These are phyloP conservation scores for Ceuthmochares aereus DNA, from an alignment of 2,113 vertebrate species.

Conservation along the genomic window DNA sequence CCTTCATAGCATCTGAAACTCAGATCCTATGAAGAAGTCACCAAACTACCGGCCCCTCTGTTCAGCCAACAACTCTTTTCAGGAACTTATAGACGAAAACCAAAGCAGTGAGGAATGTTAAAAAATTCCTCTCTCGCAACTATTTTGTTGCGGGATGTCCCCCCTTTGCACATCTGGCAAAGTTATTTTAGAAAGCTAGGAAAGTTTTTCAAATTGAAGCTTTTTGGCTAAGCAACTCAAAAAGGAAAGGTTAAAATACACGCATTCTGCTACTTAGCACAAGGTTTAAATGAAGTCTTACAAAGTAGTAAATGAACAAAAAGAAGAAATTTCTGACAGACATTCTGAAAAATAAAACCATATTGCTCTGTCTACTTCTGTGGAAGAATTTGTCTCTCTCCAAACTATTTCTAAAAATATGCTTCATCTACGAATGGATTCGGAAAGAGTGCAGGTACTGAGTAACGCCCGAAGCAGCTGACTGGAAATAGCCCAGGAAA, in stretches of 20 bases:
- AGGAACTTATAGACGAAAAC: neutral
- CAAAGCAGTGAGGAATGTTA: neutral
- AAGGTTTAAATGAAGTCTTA: neutral
- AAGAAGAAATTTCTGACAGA: neutral
- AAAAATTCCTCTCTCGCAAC: constrained; percentile 2
- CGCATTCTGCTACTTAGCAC: neutral
- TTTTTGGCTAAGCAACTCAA: neutral
- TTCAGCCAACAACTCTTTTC: neutral
- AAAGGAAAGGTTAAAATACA: neutral
- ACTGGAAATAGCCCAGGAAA: neutral
- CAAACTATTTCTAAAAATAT: constrained; percentile 23
- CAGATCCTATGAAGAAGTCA: neutral
- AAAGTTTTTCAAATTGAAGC: neutral
- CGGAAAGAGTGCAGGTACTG: constrained; percentile 20
- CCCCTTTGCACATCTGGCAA: constrained; percentile 53
- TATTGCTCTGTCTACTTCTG: neutral
- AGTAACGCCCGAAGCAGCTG: neutral
- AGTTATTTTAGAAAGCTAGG: constrained; percentile 51
- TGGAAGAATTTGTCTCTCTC: neutral
- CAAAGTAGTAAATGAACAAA: neutral
- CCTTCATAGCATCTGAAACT: neutral
- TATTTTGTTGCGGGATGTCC: neutral
- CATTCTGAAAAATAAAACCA: neutral
- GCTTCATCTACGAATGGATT: neutral
- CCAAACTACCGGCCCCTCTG: neutral